Percentiles rank a stretch among this genome's conserved stretches.
Conservation (phyloP, 2,113 vertebrate species). For the Trogon melanurus region DNA sequence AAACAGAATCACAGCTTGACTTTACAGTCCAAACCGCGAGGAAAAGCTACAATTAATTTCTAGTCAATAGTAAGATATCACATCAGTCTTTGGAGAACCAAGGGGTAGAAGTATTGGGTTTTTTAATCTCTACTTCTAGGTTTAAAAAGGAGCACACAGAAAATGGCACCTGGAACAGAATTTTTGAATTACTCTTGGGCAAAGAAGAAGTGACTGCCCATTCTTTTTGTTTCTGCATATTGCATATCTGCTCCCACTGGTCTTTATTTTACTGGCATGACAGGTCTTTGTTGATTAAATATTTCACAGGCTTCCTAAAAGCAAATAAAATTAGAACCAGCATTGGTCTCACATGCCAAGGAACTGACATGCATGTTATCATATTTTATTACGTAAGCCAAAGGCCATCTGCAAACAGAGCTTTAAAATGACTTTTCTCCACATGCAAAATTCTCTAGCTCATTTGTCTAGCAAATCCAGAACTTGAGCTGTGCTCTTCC, state of each 20-base stretch:
- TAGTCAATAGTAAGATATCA: not conserved
- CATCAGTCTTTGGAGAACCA: not conserved
- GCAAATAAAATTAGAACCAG: not conserved
- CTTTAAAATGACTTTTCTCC: not conserved
- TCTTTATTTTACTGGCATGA: not conserved
- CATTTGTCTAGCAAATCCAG: not conserved
- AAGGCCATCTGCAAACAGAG: not conserved
- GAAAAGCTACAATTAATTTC: not conserved
- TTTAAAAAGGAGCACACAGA: not conserved
- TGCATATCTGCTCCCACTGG: not conserved
- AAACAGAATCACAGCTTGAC: constrained; percentile 7
- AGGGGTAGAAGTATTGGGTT: not conserved
- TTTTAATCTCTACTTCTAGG: not conserved
- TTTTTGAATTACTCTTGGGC: not conserved
- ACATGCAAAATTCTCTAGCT: not conserved
- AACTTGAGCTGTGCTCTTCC: not conserved
- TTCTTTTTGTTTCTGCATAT: not conserved
- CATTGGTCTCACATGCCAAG: not conserved
- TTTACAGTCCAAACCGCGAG: not conserved
- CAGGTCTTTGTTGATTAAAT: not conserved
- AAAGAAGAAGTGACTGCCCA: not conserved
- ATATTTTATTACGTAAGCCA: not conserved
- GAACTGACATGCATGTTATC: accelerated
- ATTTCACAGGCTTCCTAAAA: not conserved
- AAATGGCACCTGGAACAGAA: not conserved